These are phyloP conservation scores for Alaudala cheleensis DNA, from an alignment of 2,113 vertebrate genomes.

Conservation along the genomic window DNA sequence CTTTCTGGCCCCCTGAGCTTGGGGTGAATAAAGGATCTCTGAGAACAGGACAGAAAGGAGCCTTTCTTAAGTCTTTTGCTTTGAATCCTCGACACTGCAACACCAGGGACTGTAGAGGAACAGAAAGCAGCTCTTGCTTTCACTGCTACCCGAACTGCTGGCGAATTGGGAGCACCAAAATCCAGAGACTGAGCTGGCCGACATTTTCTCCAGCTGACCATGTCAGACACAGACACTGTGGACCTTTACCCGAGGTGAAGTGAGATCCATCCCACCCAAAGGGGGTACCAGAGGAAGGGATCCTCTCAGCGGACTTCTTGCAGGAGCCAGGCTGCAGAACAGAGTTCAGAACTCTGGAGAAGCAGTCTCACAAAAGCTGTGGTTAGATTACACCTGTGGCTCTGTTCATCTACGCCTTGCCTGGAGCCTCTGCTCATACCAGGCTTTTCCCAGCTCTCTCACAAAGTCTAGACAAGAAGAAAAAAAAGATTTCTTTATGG, in stretches of 20 bases:
- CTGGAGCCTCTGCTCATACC: neutral
- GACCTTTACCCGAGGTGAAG: neutral
- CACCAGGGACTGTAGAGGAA: too few species aligned
- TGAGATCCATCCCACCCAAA: neutral
- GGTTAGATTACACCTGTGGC: neutral
- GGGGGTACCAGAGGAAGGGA: neutral
- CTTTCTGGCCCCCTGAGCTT: too few species aligned
- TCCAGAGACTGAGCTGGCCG: too few species aligned
- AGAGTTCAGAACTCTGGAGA: neutral
- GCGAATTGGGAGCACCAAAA: too few species aligned
- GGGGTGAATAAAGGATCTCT: too few species aligned
- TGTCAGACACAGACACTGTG: neutral
- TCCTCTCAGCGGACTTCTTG: neutral
- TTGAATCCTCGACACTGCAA: too few species aligned
- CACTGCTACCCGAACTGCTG: too few species aligned
- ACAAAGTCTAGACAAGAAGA: neutral
- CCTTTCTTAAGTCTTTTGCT: too few species aligned
- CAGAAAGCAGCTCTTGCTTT: too few species aligned
- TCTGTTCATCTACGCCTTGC: fast-evolving
- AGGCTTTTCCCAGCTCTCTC: neutral
- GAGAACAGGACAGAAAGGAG: too few species aligned
- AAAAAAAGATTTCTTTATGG: neutral
- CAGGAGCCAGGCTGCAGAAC: neutral
- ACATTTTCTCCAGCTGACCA: too few species aligned
- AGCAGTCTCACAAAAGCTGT: neutral